Base-by-base conservation (phyloP, 2,797 vertebrate genomes). In the Manis javanica region DNA sequence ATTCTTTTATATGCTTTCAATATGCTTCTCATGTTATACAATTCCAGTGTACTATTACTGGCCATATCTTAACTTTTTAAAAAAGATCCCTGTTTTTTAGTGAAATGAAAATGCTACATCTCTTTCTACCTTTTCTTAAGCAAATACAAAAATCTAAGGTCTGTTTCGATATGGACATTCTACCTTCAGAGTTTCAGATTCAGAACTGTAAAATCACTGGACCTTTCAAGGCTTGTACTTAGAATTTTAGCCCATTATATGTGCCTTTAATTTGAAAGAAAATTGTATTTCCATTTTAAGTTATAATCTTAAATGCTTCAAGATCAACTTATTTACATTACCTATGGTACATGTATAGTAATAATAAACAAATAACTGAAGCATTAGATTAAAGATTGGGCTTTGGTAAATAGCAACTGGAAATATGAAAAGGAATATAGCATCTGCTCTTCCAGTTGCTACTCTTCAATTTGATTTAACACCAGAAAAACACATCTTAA, bases 201-300 rank as follows among this genome's bases (percentile, higher is more conserved):
- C 63, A 96, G 34, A 88, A 29, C 24, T 61, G 5, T 31, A 93
- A 93, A 69, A 42, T 3, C 15, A 13, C 2, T 71, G 49, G 63
- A 6, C 9, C 71, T 61, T 72, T 77, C 13, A 84, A 89, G n/a
- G 3, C 51, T 83, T 89, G 1, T 26, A 55, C 14, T 82, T 37
- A 61, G 0, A 75, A 34, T 14, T 74, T 88, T 90, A 88, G 23
- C 11, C 16, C 69, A 57, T 63, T 49, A 51, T 37, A 46, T 55
- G 23, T 72, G 13, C 11, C 34, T 85, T 94, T 46, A 55, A 68
- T 53, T 24, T 49, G 69, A 89, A 72, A 53, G 34, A 90, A 82
- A 82, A 86, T 34, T 66, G 77, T 51, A 82, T 88, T 96, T 93
- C 16, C 34, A 69, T 63, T 94, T 94, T 85, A 90, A 95, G 75